Evolutionary conservation across 1,140 invertebrate species (phyloP).

Genomic region (Goniozus legneri): DNA sequence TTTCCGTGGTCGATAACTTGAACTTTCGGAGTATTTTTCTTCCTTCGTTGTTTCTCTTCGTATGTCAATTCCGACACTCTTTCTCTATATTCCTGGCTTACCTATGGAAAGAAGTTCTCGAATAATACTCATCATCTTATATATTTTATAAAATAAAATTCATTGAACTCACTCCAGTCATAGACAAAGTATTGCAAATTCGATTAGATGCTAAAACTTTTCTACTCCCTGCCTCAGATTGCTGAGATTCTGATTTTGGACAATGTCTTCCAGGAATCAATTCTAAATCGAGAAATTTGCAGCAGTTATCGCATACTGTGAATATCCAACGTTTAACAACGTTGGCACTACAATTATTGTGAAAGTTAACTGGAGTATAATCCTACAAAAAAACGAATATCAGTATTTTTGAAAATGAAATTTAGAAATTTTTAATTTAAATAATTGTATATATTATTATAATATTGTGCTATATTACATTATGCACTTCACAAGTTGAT

Average conservation of each 20-base stretch:
- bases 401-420: conserved; percentile 3
- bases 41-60: conserved; percentile 17
- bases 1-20: no score
- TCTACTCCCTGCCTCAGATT: not conserved
- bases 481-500: conserved; percentile 54
- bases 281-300: conserved; percentile 44
- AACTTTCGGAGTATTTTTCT: no score
- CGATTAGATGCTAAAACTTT: not conserved
- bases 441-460: conserved; percentile 17
- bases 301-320: conserved; percentile 57
- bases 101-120: conserved; percentile 16
- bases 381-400: conserved; percentile 53
- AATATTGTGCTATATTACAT: conserved; percentile 8
- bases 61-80: conserved; percentile 19
- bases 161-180: conserved; percentile 23
- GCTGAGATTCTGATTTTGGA: conserved; percentile 25
- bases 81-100: conserved; percentile 17
- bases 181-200: conserved; percentile 3
- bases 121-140: conserved; percentile 3
- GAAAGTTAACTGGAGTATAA: conserved; percentile 37
- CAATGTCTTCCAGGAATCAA: conserved; percentile 51
- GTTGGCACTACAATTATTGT: conserved; percentile 53
- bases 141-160: not conserved
- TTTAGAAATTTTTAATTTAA: conserved; percentile 9
- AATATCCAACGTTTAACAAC: conserved; percentile 56